These are phyloP conservation scores for Andricus quercusramuli DNA, from an alignment of 2,888 invertebrate genomes.

Conservation along the genomic window DNA sequence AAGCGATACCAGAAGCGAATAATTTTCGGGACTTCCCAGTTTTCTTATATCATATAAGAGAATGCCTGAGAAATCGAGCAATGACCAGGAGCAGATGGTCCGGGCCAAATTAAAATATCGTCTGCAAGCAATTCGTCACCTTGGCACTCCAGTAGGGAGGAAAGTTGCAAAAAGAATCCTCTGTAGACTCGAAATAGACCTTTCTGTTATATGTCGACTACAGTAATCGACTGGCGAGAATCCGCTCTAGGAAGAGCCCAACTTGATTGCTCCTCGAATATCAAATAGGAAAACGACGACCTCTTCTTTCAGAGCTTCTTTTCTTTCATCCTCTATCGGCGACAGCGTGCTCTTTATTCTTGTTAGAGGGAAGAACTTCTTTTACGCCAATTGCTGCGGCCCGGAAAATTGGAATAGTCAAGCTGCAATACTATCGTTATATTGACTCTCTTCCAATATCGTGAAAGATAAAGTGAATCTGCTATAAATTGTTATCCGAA, in stretches of 20 bases:
- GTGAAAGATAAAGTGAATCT: conserved; percentile 21
- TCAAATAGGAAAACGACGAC: conserved; percentile 37
- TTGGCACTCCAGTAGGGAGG: conserved; percentile 31
- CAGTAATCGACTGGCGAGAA: conserved; percentile 31
- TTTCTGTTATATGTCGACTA: conserved; percentile 28
- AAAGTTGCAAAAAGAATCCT: conserved; percentile 21
- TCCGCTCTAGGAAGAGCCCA: conserved; percentile 31
- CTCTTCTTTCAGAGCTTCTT: conserved; percentile 32
- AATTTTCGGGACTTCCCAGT: background rate
- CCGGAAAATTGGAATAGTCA: conserved; percentile 21
- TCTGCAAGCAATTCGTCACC: conserved; percentile 45
- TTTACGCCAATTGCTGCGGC: conserved; percentile 30
- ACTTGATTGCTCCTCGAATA: conserved; percentile 40
- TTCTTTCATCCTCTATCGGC: conserved; percentile 22
- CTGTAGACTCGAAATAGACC: conserved; percentile 30
- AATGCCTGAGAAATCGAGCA: background rate
- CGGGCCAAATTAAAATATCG: conserved; percentile 47
- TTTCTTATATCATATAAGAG: background rate
- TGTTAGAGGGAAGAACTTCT: conserved; percentile 23
- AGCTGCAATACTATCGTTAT: conserved; percentile 18
- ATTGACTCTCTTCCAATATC: conserved; percentile 29
- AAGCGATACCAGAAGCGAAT: background rate
- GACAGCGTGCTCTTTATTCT: conserved; percentile 31
- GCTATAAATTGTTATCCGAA: conserved; percentile 16
- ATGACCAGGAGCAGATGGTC: conserved; percentile 44